These are phyloP conservation scores for Agonum fuliginosum DNA, from an alignment of 2,888 invertebrate genomes.

Conservation along the genomic window DNA sequence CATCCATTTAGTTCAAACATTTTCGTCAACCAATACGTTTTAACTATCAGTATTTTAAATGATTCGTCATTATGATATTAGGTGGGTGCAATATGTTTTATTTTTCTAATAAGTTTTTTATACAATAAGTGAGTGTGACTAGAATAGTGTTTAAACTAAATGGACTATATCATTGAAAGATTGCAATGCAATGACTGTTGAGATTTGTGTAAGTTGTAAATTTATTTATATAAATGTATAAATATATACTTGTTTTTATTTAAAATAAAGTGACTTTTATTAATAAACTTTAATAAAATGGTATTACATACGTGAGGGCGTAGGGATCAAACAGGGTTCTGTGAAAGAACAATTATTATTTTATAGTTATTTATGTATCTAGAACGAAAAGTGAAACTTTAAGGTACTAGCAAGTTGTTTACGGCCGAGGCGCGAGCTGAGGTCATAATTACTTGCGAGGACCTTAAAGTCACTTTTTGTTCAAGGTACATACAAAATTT, in stretches of 20 bases:
- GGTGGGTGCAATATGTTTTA: constrained; percentile 47
- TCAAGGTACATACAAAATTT: no score
- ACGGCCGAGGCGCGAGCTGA: no score
- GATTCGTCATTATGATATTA: constrained; percentile 37
- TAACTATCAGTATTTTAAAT: constrained; percentile 45
- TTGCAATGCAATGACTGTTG: constrained; percentile 60
- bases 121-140: constrained; percentile 31
- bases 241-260: constrained; percentile 60
- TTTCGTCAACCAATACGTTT: constrained; percentile 45
- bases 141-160: constrained; percentile 52
- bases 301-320: no score
- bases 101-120: constrained; percentile 47
- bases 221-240: constrained; percentile 60
- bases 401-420: no score
- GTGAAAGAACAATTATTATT: no score
- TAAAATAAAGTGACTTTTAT: constrained; percentile 36
- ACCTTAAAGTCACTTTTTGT: no score
- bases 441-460: no score
- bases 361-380: no score
- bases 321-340: no score
- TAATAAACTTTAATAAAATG: no score
- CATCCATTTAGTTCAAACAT: constrained; percentile 55
- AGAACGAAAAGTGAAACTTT: no score
- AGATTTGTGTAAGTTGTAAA: constrained; percentile 60
- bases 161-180: constrained; percentile 49